Conservation (phyloP, 2,888 invertebrate genomes). For the Odontothrips loti region DNA sequence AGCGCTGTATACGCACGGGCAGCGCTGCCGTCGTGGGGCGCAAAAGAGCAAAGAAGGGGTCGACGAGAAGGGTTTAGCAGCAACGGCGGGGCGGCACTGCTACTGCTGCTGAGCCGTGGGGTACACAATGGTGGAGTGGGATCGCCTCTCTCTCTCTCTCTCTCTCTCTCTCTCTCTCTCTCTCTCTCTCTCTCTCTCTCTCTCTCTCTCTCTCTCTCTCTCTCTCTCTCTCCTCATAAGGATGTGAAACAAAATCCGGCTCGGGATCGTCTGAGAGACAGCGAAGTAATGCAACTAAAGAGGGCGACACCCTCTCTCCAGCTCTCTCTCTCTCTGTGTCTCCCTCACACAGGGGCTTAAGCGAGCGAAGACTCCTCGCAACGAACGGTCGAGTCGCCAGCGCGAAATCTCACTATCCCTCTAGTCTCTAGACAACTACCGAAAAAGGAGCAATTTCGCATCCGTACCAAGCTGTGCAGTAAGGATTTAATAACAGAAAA, state of each 20-base stretch:
- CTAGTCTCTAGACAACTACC: too few species aligned
- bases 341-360: not conserved
- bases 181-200: not conserved
- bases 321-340: not conserved
- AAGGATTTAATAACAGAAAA: too few species aligned
- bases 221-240: not conserved
- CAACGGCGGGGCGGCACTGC: too few species aligned
- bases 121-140: too few species aligned
- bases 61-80: not conserved
- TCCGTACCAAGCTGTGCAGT: too few species aligned
- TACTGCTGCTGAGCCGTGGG: too few species aligned
- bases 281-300: not conserved
- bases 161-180: constrained; percentile 2
- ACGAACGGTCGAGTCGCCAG: not conserved
- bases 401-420: not conserved
- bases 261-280: not conserved
- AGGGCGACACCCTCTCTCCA: not conserved
- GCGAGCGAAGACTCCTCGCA: not conserved
- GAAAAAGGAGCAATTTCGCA: too few species aligned
- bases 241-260: constrained; percentile 3
- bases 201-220: not conserved
- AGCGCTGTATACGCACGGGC: too few species aligned
- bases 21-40: too few species aligned
- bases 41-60: too few species aligned
- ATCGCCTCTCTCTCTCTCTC: not conserved